Conservation (phyloP, 2,888 invertebrate species). For the Hedya salicella region DNA sequence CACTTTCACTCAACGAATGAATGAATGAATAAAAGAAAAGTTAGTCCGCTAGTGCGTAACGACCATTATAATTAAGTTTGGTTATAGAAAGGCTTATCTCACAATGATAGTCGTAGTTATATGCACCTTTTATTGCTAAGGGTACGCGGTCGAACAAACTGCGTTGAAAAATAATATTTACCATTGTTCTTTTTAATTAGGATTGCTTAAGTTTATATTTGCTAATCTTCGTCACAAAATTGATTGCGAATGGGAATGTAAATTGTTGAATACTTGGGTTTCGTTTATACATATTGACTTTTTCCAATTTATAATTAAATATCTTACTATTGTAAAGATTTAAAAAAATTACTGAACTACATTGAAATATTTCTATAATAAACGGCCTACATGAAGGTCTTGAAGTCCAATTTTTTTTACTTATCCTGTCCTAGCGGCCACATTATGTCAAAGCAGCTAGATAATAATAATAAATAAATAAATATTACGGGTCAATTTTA, state of each 20-base stretch:
- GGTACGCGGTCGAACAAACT: slow-evolving; percentile 31
- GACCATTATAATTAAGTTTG: slow-evolving; percentile 31
- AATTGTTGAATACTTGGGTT: background rate
- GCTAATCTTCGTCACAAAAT: slow-evolving; percentile 21
- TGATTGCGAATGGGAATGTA: slow-evolving; percentile 4
- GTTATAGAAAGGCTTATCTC: background rate
- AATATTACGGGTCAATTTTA: no score
- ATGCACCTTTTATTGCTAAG: background rate
- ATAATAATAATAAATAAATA: no score
- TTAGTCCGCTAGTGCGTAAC: slow-evolving; percentile 60
- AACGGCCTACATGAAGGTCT: no score
- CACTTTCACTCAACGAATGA: slow-evolving; percentile 75
- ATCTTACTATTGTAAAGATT: no score
- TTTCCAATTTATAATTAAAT: no score
- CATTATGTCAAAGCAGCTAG: no score
- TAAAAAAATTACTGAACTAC: no score
- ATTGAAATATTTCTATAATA: no score
- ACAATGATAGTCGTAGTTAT: background rate
- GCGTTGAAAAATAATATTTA: slow-evolving; percentile 28
- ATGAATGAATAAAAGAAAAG: slow-evolving; percentile 67
- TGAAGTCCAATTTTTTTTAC: no score
- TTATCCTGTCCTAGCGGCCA: no score
- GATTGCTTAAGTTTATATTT: slow-evolving; percentile 14
- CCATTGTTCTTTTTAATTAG: slow-evolving; percentile 36
- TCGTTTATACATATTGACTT: background rate